phyloP scores from a whole-genome alignment of 92 coral and sea anemone species.

The Bergia puertoricense region DNA sequence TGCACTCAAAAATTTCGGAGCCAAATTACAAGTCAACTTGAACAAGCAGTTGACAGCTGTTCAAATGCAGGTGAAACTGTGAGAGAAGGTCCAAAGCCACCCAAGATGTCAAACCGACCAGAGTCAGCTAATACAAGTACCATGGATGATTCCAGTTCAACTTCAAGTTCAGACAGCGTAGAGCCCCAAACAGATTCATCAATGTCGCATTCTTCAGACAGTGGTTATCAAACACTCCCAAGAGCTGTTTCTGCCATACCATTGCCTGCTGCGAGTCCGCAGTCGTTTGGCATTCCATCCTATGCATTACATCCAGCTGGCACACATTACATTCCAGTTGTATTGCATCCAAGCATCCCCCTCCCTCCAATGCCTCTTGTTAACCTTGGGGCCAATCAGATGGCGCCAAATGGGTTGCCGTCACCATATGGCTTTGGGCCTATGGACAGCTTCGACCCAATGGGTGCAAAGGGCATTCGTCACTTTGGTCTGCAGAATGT shows the following conservation, averaged over 20 bases:
- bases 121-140: not conserved
- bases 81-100: not conserved
- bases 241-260: constrained; percentile 22
- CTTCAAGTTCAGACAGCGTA: constrained; percentile 23
- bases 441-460: constrained; percentile 16
- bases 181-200: constrained; percentile 37
- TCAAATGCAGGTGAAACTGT: not conserved
- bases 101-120: not conserved
- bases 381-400: constrained; percentile 25
- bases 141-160: constrained; percentile 32
- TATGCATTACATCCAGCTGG: constrained; percentile 87
- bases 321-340: constrained; percentile 88
- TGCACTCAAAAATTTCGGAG: constrained; percentile 32
- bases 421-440: constrained; percentile 18
- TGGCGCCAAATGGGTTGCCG: constrained; percentile 21
- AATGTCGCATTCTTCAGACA: constrained; percentile 31
- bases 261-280: constrained; percentile 32
- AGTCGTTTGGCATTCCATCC: constrained; percentile 73
- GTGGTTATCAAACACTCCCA: constrained; percentile 34
- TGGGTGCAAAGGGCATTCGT: not conserved
- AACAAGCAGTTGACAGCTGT: not conserved
- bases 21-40: not conserved
- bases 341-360: constrained; percentile 73
- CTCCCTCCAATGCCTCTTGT: constrained; percentile 50
- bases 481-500: not conserved